A percentile compares a stretch with the other conserved stretches of the same genome.
phyloP scores from a whole-genome alignment of 2,888 invertebrate species.

The Drosophila histrio region DNA sequence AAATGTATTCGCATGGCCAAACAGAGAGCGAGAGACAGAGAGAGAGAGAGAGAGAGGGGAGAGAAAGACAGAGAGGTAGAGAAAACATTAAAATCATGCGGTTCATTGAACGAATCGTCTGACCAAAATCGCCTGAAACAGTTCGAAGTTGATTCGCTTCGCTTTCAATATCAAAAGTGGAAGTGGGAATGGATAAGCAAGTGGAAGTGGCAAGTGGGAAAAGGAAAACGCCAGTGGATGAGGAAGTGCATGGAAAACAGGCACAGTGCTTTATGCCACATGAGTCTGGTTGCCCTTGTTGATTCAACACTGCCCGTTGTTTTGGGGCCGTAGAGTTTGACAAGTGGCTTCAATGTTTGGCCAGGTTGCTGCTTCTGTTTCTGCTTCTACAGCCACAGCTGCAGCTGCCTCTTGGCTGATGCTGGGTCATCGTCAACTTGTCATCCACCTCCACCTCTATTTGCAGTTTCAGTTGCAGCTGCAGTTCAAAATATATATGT shows the following conservation, averaged over 20 bases:
- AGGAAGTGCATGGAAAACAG: slow-evolving; percentile 9
- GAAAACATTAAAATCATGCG: slow-evolving; percentile 73
- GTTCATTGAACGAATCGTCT: slow-evolving; percentile 65
- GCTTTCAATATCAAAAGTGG: slow-evolving; percentile 74
- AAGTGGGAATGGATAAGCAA: slow-evolving; percentile 42
- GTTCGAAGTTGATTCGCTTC: slow-evolving; percentile 32
- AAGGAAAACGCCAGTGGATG: neutral
- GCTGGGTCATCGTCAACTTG: slow-evolving; percentile 20
- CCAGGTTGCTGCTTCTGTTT: slow-evolving; percentile 41
- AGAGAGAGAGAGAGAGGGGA: neutral
- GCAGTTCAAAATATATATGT: slow-evolving; percentile 63
- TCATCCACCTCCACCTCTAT: slow-evolving; percentile 3
- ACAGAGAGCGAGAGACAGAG: neutral
- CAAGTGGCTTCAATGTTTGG: slow-evolving; percentile 69
- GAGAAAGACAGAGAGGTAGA: neutral
- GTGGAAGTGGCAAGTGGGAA: neutral
- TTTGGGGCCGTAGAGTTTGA: slow-evolving; percentile 51
- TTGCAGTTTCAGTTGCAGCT: neutral
- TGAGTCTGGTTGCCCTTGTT: slow-evolving; percentile 46
- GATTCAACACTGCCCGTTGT: slow-evolving; percentile 37
- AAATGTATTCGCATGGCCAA: slow-evolving; percentile 40
- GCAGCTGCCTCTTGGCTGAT: slow-evolving; percentile 4
- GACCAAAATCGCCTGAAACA: slow-evolving; percentile 51
- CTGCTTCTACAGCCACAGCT: neutral
- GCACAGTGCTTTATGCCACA: slow-evolving; percentile 14